These are phyloP conservation scores for Noctua janthina DNA, from an alignment of 2,888 invertebrate species.

Conservation along the genomic window DNA sequence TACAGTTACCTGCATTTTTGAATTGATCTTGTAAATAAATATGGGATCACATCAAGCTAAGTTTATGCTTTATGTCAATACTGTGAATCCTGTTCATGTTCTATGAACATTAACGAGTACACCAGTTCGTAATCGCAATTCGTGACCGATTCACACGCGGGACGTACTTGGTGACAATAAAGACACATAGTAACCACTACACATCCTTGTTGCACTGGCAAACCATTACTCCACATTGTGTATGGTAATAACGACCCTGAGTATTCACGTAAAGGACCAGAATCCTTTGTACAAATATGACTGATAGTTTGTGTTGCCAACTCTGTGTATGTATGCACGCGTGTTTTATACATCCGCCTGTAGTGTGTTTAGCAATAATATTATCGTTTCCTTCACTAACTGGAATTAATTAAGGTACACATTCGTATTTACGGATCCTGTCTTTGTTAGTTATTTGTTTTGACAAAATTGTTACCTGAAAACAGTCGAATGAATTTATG, in stretches of 20 bases:
- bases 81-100: slow-evolving; percentile 59
- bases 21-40: background rate
- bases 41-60: background rate
- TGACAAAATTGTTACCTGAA: too few relatives aligned
- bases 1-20: background rate
- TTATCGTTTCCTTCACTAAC: slow-evolving; percentile 55
- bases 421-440: background rate
- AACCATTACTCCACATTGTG: slow-evolving; percentile 44
- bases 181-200: slow-evolving; percentile 71
- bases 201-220: slow-evolving; percentile 79
- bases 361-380: slow-evolving; percentile 64
- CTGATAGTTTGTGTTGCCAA: slow-evolving; percentile 45
- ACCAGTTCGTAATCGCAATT: slow-evolving; percentile 63
- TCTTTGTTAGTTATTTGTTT: background rate
- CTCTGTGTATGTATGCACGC: slow-evolving; percentile 52
- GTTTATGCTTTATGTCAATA: slow-evolving; percentile 6
- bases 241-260: slow-evolving; percentile 52
- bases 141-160: slow-evolving; percentile 79
- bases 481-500: background rate
- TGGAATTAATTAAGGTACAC: slow-evolving; percentile 28
- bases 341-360: slow-evolving; percentile 71
- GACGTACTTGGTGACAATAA: slow-evolving; percentile 73
- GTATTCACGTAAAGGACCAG: slow-evolving; percentile 36
- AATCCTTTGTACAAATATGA: slow-evolving; percentile 48
- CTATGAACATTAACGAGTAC: slow-evolving; percentile 47